A percentile compares a stretch with the other conserved stretches of the same genome.
Conservation (phyloP, 2,113 vertebrate genomes). For the Scolopax mira region DNA sequence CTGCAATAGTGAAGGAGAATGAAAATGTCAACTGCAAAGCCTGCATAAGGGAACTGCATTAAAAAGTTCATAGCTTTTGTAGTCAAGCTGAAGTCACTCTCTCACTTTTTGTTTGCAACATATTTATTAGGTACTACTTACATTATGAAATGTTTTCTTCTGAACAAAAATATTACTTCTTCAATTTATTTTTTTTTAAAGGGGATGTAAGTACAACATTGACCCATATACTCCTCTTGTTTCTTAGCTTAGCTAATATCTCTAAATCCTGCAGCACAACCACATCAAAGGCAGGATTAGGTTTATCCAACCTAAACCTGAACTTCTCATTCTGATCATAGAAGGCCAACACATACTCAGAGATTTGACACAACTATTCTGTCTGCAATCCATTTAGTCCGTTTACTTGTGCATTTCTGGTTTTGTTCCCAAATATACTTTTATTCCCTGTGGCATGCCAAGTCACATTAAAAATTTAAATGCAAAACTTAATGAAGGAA, state of each 20-base stretch:
- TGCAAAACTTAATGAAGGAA: not conserved
- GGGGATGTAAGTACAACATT: not conserved
- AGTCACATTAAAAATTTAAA: not conserved
- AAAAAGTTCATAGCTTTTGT: not conserved
- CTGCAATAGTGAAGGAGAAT: not conserved
- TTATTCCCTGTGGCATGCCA: not conserved
- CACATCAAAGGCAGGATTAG: constrained; percentile 49
- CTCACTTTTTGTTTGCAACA: not conserved
- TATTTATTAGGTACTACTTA: not conserved
- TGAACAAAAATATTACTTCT: not conserved
- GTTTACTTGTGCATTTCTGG: not conserved
- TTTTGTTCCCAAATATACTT: not conserved
- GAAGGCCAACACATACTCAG: not conserved
- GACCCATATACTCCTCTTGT: not conserved
- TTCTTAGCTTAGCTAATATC: not conserved
- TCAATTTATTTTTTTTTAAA: not conserved
- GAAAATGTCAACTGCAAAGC: not conserved
- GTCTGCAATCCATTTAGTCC: not conserved
- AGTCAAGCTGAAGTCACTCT: not conserved
- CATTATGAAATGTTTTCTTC: not conserved
- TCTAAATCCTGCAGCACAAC: not conserved
- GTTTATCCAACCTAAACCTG: constrained; percentile 14
- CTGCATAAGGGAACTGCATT: not conserved
- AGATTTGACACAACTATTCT: not conserved
- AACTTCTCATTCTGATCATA: not conserved